Evolutionary conservation across 2,113 vertebrate species (phyloP).

Genomic region (Vulpes lagopus): DNA sequence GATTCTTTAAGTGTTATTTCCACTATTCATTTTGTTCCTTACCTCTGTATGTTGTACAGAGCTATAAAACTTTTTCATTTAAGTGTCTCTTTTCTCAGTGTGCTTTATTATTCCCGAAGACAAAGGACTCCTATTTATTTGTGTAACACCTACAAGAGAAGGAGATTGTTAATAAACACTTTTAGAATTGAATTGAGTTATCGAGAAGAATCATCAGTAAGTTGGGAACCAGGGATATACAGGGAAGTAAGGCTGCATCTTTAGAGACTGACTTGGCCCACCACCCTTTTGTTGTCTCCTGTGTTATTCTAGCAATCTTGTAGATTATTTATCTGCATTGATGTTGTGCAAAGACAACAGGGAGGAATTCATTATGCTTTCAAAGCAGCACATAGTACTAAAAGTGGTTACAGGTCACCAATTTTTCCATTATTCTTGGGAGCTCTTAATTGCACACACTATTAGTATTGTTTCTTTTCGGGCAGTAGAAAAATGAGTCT

Average conservation of each 20-base stretch:
- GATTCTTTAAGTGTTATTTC: neutral
- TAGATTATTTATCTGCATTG: slow-evolving; percentile 1
- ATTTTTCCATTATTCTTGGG: slow-evolving; percentile 74
- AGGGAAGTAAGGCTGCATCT: neutral
- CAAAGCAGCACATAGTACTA: slow-evolving; percentile 23
- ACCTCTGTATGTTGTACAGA: neutral
- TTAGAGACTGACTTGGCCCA: neutral
- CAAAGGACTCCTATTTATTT: neutral
- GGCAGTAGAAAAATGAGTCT: slow-evolving; percentile 71
- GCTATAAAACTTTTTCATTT: neutral
- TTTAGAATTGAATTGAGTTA: neutral
- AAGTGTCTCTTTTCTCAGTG: neutral
- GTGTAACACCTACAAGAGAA: neutral
- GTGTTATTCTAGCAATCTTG: neutral
- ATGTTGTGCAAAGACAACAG: slow-evolving; percentile 22
- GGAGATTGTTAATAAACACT: neutral
- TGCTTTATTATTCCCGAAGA: neutral
- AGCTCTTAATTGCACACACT: slow-evolving; percentile 77
- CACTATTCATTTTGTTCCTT: neutral
- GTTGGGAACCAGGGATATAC: neutral
- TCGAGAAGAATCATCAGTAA: neutral
- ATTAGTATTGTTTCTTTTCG: slow-evolving; percentile 78
- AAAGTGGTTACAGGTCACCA: slow-evolving; percentile 72
- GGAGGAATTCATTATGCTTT: slow-evolving; percentile 71
- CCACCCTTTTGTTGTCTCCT: neutral